Conservation (phyloP, 2,888 invertebrate species). For the Frankliniella fusca region DNA sequence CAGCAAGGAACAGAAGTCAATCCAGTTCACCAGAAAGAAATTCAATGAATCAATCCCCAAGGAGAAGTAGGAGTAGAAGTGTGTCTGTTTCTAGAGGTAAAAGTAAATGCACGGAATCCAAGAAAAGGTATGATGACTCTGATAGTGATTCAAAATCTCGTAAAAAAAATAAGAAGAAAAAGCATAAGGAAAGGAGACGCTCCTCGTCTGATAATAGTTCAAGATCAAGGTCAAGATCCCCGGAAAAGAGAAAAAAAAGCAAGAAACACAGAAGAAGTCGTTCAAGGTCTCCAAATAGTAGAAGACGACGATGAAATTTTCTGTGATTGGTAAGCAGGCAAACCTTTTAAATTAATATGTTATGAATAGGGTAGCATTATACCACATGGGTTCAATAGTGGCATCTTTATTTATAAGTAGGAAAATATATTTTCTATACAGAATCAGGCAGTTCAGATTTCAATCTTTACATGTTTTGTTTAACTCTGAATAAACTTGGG, state of each 20-base stretch:
- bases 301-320: not conserved
- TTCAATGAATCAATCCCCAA: not conserved
- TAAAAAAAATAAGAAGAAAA: not conserved
- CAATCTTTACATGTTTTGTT: not conserved
- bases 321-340: not conserved
- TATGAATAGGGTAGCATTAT: not conserved
- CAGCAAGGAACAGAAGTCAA: not conserved
- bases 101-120: not conserved
- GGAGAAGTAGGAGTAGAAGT: not conserved
- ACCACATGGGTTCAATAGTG: not conserved
- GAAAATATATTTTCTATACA: not conserved
- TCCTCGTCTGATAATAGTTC: not conserved
- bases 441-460: not conserved
- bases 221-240: not conserved
- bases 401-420: not conserved
- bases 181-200: not conserved
- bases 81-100: not conserved
- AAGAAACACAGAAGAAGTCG: not conserved
- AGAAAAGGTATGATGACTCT: not conserved
- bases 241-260: not conserved
- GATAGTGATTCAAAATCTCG: not conserved
- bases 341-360: not conserved
- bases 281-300: not conserved
- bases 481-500: too few relatives aligned
- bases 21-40: not conserved